Percentiles rank a stretch among this genome's conserved stretches.
Evolutionary conservation across 1,140 invertebrate genomes (phyloP).

Genomic region (Steinernema feltiae): DNA sequence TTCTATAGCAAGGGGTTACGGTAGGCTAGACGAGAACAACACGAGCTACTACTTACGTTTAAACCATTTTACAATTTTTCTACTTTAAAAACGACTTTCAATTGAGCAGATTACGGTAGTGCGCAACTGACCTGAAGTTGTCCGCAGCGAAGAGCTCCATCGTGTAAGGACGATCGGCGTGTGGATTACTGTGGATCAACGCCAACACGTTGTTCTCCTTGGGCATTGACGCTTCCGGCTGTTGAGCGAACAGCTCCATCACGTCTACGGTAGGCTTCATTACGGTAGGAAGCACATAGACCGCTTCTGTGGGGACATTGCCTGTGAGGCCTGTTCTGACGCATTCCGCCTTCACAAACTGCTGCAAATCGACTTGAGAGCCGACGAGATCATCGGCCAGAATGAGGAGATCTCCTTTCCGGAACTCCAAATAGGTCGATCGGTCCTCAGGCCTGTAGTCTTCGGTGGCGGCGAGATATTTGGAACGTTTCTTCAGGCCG

Average conservation of each 20-base stretch:
- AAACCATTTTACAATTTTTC: too few relatives aligned
- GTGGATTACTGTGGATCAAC: constrained; percentile 23
- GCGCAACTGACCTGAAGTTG: constrained; percentile 68
- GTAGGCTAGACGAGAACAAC: background rate
- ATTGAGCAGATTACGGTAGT: background rate
- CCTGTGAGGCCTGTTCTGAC: constrained; percentile 80
- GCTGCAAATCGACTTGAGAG: constrained; percentile 80
- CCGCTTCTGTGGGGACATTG: constrained; percentile 90
- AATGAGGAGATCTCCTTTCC: constrained; percentile 88
- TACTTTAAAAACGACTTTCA: background rate
- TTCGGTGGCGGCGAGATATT: constrained; percentile 88
- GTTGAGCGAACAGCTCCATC: constrained; percentile 63
- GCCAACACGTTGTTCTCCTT: constrained; percentile 39
- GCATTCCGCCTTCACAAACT: constrained; percentile 86
- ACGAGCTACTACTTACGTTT: constrained; percentile 3
- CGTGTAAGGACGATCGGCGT: constrained; percentile 78
- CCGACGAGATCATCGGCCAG: constrained; percentile 86
- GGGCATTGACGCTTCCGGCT: constrained; percentile 42
- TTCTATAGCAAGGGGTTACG: background rate
- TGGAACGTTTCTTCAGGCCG: constrained; percentile 89
- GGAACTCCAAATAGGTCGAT: constrained; percentile 76
- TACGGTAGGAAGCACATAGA: constrained; percentile 89
- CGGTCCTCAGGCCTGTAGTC: constrained; percentile 77
- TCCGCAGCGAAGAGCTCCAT: constrained; percentile 88
- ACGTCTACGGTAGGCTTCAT: constrained; percentile 86